Evolutionary conservation across 2,113 vertebrate genomes (phyloP).

Genomic region (Vidua macroura): DNA sequence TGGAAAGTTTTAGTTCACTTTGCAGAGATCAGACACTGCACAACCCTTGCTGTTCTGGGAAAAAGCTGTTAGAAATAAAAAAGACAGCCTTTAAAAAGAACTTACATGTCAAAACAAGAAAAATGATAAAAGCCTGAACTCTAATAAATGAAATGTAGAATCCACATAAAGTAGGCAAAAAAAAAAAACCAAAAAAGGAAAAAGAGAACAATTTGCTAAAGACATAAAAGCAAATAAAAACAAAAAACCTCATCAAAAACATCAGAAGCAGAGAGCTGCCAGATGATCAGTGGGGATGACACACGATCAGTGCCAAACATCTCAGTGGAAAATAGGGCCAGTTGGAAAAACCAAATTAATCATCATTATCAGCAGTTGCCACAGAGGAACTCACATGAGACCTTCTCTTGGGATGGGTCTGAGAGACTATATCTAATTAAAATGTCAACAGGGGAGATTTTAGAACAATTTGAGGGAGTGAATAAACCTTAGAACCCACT

Average conservation of each 20-base stretch:
- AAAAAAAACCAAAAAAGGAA: neutral
- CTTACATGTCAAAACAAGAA: conserved; percentile 44
- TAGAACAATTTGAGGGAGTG: neutral
- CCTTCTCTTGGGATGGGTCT: conserved; percentile 15
- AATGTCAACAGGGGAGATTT: conserved; percentile 16
- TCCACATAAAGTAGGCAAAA: neutral
- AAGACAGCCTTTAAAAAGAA: neutral
- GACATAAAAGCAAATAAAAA: conserved; percentile 56
- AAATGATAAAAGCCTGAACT: conserved; percentile 51
- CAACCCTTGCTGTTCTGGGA: neutral
- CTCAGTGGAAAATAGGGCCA: conserved; percentile 27
- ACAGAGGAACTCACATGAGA: conserved; percentile 2
- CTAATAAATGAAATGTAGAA: neutral
- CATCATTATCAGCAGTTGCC: conserved; percentile 31
- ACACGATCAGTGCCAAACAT: conserved; percentile 23
- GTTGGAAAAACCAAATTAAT: conserved; percentile 58
- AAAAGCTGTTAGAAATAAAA: neutral
- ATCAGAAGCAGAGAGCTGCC: conserved; percentile 44
- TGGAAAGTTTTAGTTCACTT: conserved; percentile 8
- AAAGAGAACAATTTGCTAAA: conserved; percentile 33
- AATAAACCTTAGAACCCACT: neutral
- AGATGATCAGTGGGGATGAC: conserved; percentile 33
- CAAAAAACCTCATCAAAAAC: conserved; percentile 40
- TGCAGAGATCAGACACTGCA: neutral
- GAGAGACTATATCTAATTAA: conserved; percentile 12